Conservation (phyloP, 2,797 vertebrate species). For the Hydrophis major region DNA sequence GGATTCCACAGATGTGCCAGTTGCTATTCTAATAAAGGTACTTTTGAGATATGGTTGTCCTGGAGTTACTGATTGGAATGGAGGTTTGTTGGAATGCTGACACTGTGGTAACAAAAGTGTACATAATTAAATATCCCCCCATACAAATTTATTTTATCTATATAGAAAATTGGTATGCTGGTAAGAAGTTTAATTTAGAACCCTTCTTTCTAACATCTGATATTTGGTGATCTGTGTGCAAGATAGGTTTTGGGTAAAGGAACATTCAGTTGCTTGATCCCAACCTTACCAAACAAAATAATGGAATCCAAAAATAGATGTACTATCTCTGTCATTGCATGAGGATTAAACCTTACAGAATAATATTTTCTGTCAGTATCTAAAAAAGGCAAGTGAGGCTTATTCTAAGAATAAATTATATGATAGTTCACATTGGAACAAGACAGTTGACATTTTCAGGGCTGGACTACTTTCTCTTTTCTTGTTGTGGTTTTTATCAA, state of each 20-base stretch:
- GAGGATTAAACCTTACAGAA: not conserved
- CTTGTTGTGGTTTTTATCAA: not conserved
- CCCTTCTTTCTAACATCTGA: not conserved
- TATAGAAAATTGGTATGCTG: not conserved
- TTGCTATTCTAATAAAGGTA: too few species aligned
- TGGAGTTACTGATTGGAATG: too few species aligned
- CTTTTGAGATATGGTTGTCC: too few species aligned
- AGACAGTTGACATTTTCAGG: not conserved
- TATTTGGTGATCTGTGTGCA: not conserved
- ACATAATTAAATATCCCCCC: not conserved
- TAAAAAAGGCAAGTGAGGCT: not conserved
- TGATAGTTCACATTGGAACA: not conserved
- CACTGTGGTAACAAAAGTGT: not conserved
- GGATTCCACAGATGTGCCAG: too few species aligned
- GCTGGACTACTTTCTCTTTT: not conserved
- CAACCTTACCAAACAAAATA: not conserved
- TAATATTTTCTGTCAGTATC: not conserved
- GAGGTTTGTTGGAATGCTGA: too few species aligned
- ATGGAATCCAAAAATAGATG: not conserved
- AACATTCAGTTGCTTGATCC: not conserved
- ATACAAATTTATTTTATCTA: not conserved
- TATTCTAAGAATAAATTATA: not conserved
- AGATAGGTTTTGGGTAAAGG: not conserved
- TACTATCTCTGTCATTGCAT: not conserved
- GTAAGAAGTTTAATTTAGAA: not conserved